Percentiles rank a stretch among this genome's conserved stretches.
These are phyloP conservation scores for Anniella stebbinsi DNA, from an alignment of 2,797 vertebrate species.

Conservation along the genomic window DNA sequence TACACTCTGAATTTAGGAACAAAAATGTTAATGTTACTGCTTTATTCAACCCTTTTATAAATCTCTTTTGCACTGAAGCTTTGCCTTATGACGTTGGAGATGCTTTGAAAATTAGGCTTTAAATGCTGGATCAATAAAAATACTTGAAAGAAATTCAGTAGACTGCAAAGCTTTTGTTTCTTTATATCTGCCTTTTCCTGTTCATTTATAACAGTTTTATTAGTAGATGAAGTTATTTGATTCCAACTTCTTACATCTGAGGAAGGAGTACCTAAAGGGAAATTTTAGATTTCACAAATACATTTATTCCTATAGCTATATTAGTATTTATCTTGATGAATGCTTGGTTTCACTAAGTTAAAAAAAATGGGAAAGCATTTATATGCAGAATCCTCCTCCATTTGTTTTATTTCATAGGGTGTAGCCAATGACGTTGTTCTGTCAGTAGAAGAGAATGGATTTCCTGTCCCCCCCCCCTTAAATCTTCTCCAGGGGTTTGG, in stretches of 20 bases:
- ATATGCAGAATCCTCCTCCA: background rate
- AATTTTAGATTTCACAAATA: slow-evolving; percentile 52
- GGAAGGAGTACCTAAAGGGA: slow-evolving; percentile 48
- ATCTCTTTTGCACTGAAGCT: background rate
- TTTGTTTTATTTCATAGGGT: slow-evolving; percentile 34
- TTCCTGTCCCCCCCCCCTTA: no score
- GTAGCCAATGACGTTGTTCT: no score
- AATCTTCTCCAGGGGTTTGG: no score
- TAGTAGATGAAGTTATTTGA: slow-evolving; percentile 29
- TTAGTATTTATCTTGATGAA: slow-evolving; percentile 47
- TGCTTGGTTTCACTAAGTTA: slow-evolving; percentile 28
- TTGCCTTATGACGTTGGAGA: background rate
- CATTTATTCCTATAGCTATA: slow-evolving; percentile 34
- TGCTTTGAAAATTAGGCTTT: slow-evolving; percentile 24
- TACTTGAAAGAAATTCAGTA: slow-evolving; percentile 34
- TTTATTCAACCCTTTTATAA: background rate
- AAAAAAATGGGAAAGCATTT: background rate
- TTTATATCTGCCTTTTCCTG: slow-evolving; percentile 14
- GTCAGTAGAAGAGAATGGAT: no score
- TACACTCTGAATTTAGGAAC: background rate
- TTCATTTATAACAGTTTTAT: background rate
- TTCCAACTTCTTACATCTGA: slow-evolving; percentile 49
- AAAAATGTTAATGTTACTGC: background rate
- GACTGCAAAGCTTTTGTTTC: slow-evolving; percentile 42
- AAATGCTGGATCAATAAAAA: slow-evolving; percentile 30